phyloP scores from a whole-genome alignment of 2,888 invertebrate species.

The Drosophila conformis region DNA sequence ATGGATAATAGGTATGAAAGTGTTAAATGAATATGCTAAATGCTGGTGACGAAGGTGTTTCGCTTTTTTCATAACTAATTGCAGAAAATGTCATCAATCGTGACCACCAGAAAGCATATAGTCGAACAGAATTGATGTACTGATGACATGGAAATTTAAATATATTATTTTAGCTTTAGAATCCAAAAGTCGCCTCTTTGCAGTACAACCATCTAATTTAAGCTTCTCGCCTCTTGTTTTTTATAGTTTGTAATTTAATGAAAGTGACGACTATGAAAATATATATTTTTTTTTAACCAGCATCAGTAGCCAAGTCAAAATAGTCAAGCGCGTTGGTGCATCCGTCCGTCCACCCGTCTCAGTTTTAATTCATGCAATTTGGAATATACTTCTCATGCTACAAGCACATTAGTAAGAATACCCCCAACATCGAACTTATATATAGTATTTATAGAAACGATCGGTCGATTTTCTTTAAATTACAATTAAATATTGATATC shows the following conservation, averaged over 20 bases:
- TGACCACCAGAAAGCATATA: not conserved
- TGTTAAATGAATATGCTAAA: constrained; percentile 38
- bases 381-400: not conserved
- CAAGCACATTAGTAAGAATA: not conserved
- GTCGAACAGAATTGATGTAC: not conserved
- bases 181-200: not conserved
- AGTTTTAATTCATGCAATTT: not conserved
- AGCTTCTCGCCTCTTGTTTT: not conserved
- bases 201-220: not conserved
- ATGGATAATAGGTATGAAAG: constrained; percentile 25
- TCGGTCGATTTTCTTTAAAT: not conserved
- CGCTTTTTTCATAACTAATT: constrained; percentile 16
- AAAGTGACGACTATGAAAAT: not conserved
- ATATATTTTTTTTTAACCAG: not conserved
- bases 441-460: not conserved
- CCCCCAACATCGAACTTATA: not conserved
- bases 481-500: not conserved
- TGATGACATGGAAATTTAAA: not conserved
- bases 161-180: not conserved
- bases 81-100: constrained; percentile 9
- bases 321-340: not conserved
- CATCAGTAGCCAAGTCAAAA: not conserved
- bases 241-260: not conserved
- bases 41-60: constrained; percentile 15
- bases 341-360: not conserved